Evolutionary conservation across 2,797 vertebrate genomes (phyloP), one percentile per base, ranked within the genome.

Genomic region (Trachurus trachurus): DNA sequence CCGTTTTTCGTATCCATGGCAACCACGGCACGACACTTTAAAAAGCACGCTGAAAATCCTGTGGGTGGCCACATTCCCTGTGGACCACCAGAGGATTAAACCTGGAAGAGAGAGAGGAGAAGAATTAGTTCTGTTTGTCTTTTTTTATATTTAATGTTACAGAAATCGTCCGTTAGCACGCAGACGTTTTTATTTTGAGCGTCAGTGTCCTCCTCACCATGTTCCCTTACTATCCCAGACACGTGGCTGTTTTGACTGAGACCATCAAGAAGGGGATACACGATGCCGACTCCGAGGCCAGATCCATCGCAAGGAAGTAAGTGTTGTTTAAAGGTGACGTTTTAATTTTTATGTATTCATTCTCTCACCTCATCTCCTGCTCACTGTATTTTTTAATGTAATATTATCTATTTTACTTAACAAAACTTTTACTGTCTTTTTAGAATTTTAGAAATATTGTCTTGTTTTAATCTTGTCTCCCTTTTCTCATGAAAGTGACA

Each of bases 191-290:
- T 8, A 47, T 13, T 5, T 54, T 7, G 9, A 31, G 56, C n/a
- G 5, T 26, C 45, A 39, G 44, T 45, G 42, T 45, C n/a, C 3
- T 76, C 45, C 42, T 86, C 40, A 88, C 74, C 61, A 93, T 94
- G 76, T 92, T 91, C 80, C 87, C 86, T 74, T 94, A 88, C 91
- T 88, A 85, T 86, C 95, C 93, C 93, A 99, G 98, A 78, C 98
- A 99, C 31, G 97, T 97, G 92, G 96, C 98, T 22, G 97, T 99
- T 78, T 95, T 99, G 91, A 97, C 97, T 0, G 98, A 99, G 93
- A 99, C 98, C 57, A 97, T 99, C 95, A 98, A 96, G 94, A 99
- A 98, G 76, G 98, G 98, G 62, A 97, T 99, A 76, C 97, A 99
- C 1, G 98, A 99, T 31, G 98, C 98, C 0, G 98, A 99, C 93